phyloP scores from a whole-genome alignment of 37 sponge, comb jelly and placozoan species.

The Hormiphora californensis region DNA sequence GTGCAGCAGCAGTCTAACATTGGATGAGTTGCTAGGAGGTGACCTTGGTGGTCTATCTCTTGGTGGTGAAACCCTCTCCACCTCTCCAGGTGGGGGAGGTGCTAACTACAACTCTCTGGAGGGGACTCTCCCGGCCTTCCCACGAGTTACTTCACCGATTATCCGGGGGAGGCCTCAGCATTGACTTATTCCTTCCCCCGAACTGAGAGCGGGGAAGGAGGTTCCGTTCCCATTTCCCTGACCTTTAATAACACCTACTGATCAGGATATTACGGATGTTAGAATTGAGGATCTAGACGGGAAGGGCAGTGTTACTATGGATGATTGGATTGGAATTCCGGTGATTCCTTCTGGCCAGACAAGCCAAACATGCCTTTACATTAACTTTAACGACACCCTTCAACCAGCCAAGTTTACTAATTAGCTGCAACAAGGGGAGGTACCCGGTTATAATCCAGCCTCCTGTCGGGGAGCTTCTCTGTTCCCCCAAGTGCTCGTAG shows the following conservation, averaged over 20 bases:
- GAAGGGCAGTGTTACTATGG: not conserved
- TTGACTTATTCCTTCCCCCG: slow-evolving; percentile 35
- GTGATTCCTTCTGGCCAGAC: slow-evolving; percentile 60
- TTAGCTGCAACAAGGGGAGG: slow-evolving; percentile 52
- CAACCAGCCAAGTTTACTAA: slow-evolving; percentile 90
- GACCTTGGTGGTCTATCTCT: not conserved
- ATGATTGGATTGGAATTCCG: not conserved
- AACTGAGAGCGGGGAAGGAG: not conserved
- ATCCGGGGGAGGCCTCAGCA: not conserved
- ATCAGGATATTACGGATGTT: not conserved
- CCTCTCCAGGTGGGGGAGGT: not conserved
- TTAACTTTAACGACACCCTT: slow-evolving; percentile 91
- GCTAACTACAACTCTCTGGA: slow-evolving; percentile 9
- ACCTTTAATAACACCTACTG: slow-evolving; percentile 29
- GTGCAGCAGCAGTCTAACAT: not conserved
- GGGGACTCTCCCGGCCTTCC: not conserved
- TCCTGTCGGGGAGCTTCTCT: slow-evolving; percentile 77
- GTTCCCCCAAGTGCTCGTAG: not conserved
- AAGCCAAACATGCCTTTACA: slow-evolving; percentile 62
- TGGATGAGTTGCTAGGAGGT: slow-evolving; percentile 44
- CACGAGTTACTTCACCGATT: slow-evolving; percentile 21
- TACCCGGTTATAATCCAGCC: slow-evolving; percentile 79
- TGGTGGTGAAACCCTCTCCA: too few relatives aligned
- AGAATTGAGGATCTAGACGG: slow-evolving; percentile 19
- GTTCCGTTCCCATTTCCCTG: not conserved